Base-by-base conservation (phyloP, 1,140 invertebrate species). In the Proctacanthus coquilletti region DNA sequence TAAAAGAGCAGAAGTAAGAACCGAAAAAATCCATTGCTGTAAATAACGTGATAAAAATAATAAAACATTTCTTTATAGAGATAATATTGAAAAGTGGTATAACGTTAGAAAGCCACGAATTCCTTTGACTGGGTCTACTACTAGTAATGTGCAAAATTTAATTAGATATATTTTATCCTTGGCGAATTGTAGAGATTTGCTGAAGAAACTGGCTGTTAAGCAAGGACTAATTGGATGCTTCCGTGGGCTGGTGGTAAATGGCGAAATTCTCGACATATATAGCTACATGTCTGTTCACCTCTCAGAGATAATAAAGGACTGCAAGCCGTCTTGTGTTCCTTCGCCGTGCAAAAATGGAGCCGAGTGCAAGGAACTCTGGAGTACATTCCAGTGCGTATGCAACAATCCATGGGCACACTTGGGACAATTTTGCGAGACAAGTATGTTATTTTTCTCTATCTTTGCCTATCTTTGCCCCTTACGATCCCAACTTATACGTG, bases 191-290 rank as follows among this genome's bases (percentile, higher is more conserved):
- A 84, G 82, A 32, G 80, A 85, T 50, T 72, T 83, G 44, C 59
- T 86, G 17, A 80, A 79, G 48, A 82, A 79, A 52, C 74, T 79
- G 6, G 79, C 79, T 2, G 82, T 86, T 3, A 74, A 76, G 38
- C 80, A 87, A 65, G 88, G 88, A 5, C 68, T 94, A 14, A 89
- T 92, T 45, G 89, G 89, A 6, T 95, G 89, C 57, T 88, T 94
- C 55, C 72, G 87, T 49, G 88, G 88, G 15, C 62, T 94, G 21
- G 83, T 89, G 1, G 86, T 93, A 11, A 93, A 93, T 53, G 82
- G 84, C 14, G 80, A 86, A 64, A 82, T 89, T 40, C 56, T 91
- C 18, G 84, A 93, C 53, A 84, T 95, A 42, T 85, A 88, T 55
- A 82, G 81, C 49, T 89, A 91, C 60, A 88, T 89, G 82, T 87